Evolutionary conservation across 2,888 invertebrate species (phyloP), one percentile per base, ranked within the genome.

Genomic region (Nebria brevicollis): DNA sequence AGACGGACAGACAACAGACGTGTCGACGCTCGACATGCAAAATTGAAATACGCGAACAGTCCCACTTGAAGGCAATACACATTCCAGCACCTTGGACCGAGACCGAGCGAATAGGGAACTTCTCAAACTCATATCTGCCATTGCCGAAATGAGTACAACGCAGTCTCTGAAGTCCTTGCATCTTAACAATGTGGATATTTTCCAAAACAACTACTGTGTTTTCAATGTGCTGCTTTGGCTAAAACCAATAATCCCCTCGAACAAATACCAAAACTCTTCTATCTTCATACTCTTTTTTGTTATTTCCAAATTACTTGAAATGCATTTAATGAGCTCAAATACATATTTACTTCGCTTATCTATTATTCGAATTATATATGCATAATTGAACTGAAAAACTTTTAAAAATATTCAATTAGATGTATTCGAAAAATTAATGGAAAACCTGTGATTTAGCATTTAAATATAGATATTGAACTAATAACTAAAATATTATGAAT

Each of bases 11-110:
- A 81, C 81, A 81, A 81, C 81, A 81, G 81, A 77, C 81, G 81
- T 81, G 81, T 81, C 81, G 81, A 81, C 81, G 77, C 76, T 81
- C 81, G 81, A 81, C 81, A 81, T 81, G 81, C 77, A 81, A 81
- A 81, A 81, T 81, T 81, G 81, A 81, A 81, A 80, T 80, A 81
- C 81, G 81, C 77, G 81, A 81, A 54, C 76, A 77, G 70, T 72
- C 72, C 81, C 76, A 81, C 81, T 81, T 81, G 73, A 76, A 81
- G 81, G 81, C 81, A 81, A 81, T 81, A 81, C 81, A 81, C 81
- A 81, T 81, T 81, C 81, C 81, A 81, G 66, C 42, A 80, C 80
- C 80, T 80, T 80, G 68, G 72, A 42, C 13, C 42, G 34, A 43
- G 43, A 41, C 13, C 11, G 43, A 10, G 54, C 54, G 54, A 8